Base-by-base conservation (phyloP, 2,888 invertebrate genomes). In the Catocala fraxini region DNA sequence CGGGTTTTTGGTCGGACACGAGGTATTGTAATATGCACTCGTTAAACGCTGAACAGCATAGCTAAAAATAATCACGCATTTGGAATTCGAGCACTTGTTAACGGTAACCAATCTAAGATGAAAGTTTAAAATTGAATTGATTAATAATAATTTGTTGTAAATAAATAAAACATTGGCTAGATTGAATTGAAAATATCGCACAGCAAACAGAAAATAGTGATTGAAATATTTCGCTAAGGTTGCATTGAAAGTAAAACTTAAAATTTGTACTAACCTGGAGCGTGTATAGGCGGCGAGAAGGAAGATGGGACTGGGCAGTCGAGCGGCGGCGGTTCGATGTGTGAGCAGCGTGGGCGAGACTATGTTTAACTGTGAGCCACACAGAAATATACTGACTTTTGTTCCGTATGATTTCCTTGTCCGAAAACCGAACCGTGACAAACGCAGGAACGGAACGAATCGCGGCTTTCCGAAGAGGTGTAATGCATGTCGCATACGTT, bases 321-420 rank as follows among this genome's bases (percentile, higher is more conserved):
- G 79, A 70, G 71, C 81, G 78, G 71, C 82, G 79, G 80, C 83
- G 79, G 70, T 69, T 75, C 82, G 83, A 79, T 84, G 87, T 78
- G 76, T 65, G 86, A 79, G 85, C 82, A 75, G 87, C 83, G 92
- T 92, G 89, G 93, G 93, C 80, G 93, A 85, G 83, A 86, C 93
- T 93, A 93, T 91, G 93, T 92, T 90, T 93, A 93, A 92, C 86
- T 87, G 89, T 91, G 93, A 93, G 92, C 92, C 84, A 89, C 89
- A 91, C 93, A 84, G 86, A 92, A 93, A 91, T 93, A 93, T 90
- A 92, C 86, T 89, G 89, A 91, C 92, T 92, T 92, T 92, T 93
- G 92, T 92, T 92, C 86, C 81, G 80, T 86, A 84, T 83, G 87
- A 85, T 90, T 92, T 92, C 89, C 88, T 88, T 82, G 86, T 86